Evolutionary conservation across 1,140 invertebrate genomes (phyloP).

Genomic region (Drosophila novamexicana): DNA sequence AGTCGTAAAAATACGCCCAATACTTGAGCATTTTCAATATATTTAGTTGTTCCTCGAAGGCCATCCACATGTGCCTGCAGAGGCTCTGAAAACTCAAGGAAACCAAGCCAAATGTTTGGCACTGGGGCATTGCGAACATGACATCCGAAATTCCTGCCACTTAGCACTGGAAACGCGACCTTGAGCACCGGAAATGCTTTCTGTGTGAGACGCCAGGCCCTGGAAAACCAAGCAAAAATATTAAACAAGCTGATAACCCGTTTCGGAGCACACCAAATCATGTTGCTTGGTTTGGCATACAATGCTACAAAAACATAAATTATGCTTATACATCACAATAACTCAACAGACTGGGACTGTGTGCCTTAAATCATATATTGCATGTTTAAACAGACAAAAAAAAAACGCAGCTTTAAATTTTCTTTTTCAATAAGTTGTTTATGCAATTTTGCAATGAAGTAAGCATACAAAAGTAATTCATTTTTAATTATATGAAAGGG

Average conservation of each 20-base stretch:
- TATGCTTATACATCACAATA: no score
- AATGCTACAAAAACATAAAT: no score
- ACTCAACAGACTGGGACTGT: background rate
- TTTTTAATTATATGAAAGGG: background rate
- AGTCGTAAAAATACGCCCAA: conserved; percentile 5
- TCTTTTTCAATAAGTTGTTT: background rate
- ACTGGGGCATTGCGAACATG: no score
- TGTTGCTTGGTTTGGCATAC: no score
- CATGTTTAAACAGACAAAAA: background rate
- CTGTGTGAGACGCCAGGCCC: background rate
- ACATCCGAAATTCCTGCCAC: background rate
- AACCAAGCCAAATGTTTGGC: background rate
- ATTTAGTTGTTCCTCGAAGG: no score
- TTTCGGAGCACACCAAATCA: no score
- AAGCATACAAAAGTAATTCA: background rate
- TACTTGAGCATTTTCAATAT: background rate
- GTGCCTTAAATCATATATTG: conserved; percentile 4
- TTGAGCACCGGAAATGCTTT: conserved; percentile 7
- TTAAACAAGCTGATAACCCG: no score
- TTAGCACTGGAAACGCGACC: background rate
- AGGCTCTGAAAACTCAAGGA: background rate
- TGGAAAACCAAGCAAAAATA: conserved; percentile 1
- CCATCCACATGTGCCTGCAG: no score
- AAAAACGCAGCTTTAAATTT: background rate
- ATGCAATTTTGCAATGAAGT: background rate